These are phyloP conservation scores for Caracal caracal DNA, from an alignment of 2,113 vertebrate genomes.

Conservation along the genomic window DNA sequence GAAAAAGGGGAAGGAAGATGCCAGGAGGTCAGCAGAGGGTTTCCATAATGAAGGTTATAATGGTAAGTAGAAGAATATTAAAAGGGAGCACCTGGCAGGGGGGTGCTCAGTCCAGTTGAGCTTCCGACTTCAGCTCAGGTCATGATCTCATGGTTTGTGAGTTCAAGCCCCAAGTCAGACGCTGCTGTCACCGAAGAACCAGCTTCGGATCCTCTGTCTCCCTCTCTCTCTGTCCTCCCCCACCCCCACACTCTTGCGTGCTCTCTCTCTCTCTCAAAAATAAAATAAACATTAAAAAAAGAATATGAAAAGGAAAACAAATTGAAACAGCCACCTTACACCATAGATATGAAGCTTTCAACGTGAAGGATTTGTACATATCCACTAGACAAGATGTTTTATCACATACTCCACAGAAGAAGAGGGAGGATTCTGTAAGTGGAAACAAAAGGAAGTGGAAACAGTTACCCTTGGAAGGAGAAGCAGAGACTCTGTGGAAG, in stretches of 20 bases:
- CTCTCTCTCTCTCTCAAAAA: too few species aligned
- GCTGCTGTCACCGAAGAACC: too few species aligned
- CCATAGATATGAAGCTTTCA: neutral
- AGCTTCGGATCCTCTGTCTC: too few species aligned
- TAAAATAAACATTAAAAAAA: neutral
- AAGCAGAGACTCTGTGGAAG: neutral
- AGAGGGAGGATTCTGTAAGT: constrained; percentile 41
- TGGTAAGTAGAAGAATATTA: neutral
- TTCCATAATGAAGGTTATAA: constrained; percentile 11
- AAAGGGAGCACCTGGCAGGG: neutral
- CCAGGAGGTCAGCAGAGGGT: neutral
- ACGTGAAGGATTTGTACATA: neutral
- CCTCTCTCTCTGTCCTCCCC: too few species aligned
- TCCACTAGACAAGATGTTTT: constrained; percentile 7
- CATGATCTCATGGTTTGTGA: too few species aligned
- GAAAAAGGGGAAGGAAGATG: neutral
- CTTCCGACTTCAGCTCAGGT: too few species aligned
- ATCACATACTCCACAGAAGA: constrained; percentile 2
- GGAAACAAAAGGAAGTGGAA: constrained; percentile 47
- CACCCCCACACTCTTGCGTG: too few species aligned
- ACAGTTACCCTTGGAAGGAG: constrained; percentile 28
- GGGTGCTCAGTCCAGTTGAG: too few species aligned
- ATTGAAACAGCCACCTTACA: neutral
- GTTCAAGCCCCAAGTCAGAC: too few species aligned
- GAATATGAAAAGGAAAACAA: neutral